Evolutionary conservation across 2,113 vertebrate species (phyloP).

Genomic region (Columba janthina): DNA sequence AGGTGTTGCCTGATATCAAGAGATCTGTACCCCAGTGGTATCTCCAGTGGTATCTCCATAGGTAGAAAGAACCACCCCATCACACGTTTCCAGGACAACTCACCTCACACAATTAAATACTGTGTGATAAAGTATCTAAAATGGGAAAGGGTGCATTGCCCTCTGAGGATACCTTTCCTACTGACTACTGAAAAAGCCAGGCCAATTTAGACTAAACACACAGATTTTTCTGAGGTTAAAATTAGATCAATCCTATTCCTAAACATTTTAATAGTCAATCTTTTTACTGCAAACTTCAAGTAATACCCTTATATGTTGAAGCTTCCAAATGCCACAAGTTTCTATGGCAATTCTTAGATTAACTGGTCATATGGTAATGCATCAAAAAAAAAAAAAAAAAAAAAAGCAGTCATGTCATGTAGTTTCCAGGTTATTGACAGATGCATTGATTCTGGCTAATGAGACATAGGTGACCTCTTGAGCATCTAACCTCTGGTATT

Average conservation of each 20-base stretch:
- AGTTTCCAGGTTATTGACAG: not conserved
- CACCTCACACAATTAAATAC: not conserved
- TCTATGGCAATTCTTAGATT: conserved; percentile 12
- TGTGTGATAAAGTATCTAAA: not conserved
- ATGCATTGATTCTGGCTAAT: not conserved
- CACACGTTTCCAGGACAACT: not conserved
- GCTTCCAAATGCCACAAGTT: not conserved
- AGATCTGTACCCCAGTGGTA: not conserved
- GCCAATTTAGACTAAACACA: not conserved
- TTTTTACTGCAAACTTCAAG: not conserved
- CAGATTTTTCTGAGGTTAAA: not conserved
- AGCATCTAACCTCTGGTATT: not conserved
- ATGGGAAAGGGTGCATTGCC: not conserved
- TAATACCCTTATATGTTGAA: not conserved
- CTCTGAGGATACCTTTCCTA: not conserved
- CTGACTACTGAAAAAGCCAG: not conserved
- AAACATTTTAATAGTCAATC: not conserved
- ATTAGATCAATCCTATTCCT: not conserved
- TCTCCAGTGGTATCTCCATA: not conserved
- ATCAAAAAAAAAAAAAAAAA: not conserved
- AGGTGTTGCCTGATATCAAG: not conserved
- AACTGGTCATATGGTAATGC: not conserved
- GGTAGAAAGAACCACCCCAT: not conserved
- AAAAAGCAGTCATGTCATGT: not conserved
- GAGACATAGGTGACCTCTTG: not conserved